Evolutionary conservation across 2,888 invertebrate species (phyloP), one percentile per base, ranked within the genome.

Genomic region (Euzetes globulus): DNA sequence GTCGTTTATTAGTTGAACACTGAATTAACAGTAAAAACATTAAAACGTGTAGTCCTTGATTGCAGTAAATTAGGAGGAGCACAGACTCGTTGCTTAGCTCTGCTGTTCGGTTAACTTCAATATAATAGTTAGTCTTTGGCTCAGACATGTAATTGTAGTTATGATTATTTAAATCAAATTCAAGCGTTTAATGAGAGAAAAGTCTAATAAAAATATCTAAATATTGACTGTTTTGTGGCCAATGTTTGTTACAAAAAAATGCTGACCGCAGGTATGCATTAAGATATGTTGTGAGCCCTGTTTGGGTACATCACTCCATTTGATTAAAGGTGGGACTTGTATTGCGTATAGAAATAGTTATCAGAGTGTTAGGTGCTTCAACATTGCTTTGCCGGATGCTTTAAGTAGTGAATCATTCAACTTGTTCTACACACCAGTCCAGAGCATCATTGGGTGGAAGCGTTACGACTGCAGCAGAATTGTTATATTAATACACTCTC

Each of bases 381-480:
- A 19, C 50, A 50, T n/a, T 25, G 25, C 55, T 11, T 55, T 55
- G 55, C 63, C 63, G 63, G 63, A 63, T 63, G 63, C 63, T 63
- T 63, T 19, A 63, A 63, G 63, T 63, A 63, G 63, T 63, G 63
- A 63, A 33, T 63, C 63, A 63, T 63, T 63, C 63, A 63, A 63
- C 63, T 63, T 63, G 17, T 63, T 33, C 33, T 33, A 37, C 19
- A 55, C 55, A 55, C 55, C 55, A 55, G 55, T 22, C 55, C 55
- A 55, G 25, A 55, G 55, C 55, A 55, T 55, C 55, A 55, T 55
- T 55, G 55, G 55, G 55, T 55, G 55, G 19, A 19, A n/a, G 19
- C 50, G 19, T n/a, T 19, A 50, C 50, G 9, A 55, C 22, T 22
- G 55, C 22, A 22, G 13, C 22, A 22, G 22, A 55, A 22, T 52